Evolutionary conservation across 1,140 invertebrate species (phyloP), one percentile per base, ranked within the genome.

Genomic region (Cherax quadricarinatus): DNA sequence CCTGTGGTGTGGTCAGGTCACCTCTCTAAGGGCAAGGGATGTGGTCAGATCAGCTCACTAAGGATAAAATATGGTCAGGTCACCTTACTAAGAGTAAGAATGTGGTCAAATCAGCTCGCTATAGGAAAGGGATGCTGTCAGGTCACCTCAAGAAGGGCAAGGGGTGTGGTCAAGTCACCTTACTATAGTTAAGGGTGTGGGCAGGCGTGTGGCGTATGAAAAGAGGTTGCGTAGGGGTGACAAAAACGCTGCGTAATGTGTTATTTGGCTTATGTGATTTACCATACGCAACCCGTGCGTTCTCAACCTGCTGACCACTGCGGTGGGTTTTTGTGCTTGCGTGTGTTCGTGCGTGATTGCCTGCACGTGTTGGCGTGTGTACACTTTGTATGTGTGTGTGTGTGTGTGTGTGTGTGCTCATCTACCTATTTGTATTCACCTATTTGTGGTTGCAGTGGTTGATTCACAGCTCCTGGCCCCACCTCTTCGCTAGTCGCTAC

Each of bases 291-390:
- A 5, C n/a, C 41, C 82, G 9, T 57, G 51, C 18, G 82, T 84
- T 16, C 57, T 57, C 82, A 41, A 57, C 53, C 24, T 62, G 57
- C 82, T 41, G 82, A 30, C 82, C 82, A 84, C 62, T 84, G 82
- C 62, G 53, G 78, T 80, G 78, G 30, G 78, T 80, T n/a, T 80
- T 9, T 60, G 57, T 60, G 83, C 41, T 21, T 86, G 83, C 48
- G 30, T 41, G 30, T 41, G 30, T 41, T n/a, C n/a, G 30, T 41
- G 30, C 30, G 30, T 41, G 30, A 41, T 53, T 86, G 83, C 62
- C n/a, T 82, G 80, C 48, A 9, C n/a, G 83, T 86, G 83, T 86
- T 53, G 24, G 83, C 66, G 83, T 86, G 48, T 86, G 83, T 66
- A 73, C 66, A 60, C 30, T n/a, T n/a, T n/a, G n/a, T n/a, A n/a